Conservation (phyloP, 2,888 invertebrate genomes). For the Stenurella melanura region DNA sequence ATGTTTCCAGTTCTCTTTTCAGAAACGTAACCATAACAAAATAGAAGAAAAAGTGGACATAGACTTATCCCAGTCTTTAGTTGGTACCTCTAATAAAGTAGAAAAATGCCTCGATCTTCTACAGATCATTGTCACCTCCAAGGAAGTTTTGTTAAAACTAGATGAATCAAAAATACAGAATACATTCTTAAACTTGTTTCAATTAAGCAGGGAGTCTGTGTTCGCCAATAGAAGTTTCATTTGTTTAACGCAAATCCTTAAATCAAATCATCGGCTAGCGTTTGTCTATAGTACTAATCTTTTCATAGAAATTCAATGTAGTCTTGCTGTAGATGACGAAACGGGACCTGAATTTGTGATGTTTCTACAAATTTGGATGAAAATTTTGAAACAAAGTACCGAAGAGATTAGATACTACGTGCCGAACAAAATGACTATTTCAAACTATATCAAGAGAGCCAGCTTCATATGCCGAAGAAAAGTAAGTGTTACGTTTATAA, state of each 20-base stretch:
- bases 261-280: conserved; percentile 40
- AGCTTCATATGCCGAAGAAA: conserved; percentile 26
- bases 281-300: conserved; percentile 27
- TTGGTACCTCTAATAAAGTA: conserved; percentile 41
- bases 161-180: conserved; percentile 23
- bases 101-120: conserved; percentile 47
- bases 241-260: conserved; percentile 46
- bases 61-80: conserved; percentile 41
- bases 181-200: conserved; percentile 42
- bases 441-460: conserved; percentile 44
- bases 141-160: conserved; percentile 43
- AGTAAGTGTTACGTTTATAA: conserved; percentile 23
- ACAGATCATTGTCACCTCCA: conserved; percentile 36
- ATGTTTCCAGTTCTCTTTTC: neutral
- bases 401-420: neutral
- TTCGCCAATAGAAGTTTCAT: conserved; percentile 35
- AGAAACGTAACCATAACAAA: conserved; percentile 51
- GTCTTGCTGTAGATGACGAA: conserved; percentile 38
- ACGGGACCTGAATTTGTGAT: conserved; percentile 42
- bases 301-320: conserved; percentile 47
- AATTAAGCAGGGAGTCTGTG: conserved; percentile 7
- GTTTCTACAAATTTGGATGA: conserved; percentile 45
- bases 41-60: conserved; percentile 39
- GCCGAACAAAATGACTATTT: conserved; percentile 41
- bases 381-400: conserved; percentile 31